Evolutionary conservation across 1,140 invertebrate species (phyloP), one percentile per base, ranked within the genome.

Genomic region (Bombyx mori): DNA sequence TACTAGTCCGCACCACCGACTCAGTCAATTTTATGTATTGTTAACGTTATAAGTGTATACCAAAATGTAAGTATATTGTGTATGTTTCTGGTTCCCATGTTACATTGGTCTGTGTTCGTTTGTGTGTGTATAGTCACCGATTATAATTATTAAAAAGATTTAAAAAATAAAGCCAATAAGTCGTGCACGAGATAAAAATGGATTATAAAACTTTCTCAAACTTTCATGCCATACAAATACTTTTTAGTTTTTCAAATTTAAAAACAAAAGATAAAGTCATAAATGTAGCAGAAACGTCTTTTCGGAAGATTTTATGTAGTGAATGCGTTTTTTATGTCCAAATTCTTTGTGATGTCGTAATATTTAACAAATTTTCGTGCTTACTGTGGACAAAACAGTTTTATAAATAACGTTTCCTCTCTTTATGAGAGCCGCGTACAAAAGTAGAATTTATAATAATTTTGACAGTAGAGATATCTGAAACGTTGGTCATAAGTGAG

Each of bases 321-420:
- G 73, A 73, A 82, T 77, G 81, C 66, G 78, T 82, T 87, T 84
- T 87, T 87, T 84, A 77, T 82, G 76, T 84, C 81, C 73, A 87
- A 87, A 87, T 87, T 87, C 78, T 84, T 87, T 87, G 84, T 87
- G 81, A 87, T 86, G 80, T 82, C 68, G 69, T 82, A 82, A 80
- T 80, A 82, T 82, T 77, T 77, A 70, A 65, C 73, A 73, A 85
- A 85, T 83, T 83, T 77, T 76, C 77, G 79, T 82, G 76, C 26
- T 35, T 35, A 35, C 26, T 73, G 77, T 81, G 73, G 62, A 72
- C 64, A 65, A 69, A 73, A 73, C 66, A 69, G 65, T 69, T 73
- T 69, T 68, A 67, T 67, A 63, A 71, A 43, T 61, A 63, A 57
- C 62, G 76, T 75, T 73, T 69, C 71, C 77, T 79, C 79, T 76